phyloP scores from a whole-genome alignment of 2,888 invertebrate species.

The Rosalia funebris region DNA sequence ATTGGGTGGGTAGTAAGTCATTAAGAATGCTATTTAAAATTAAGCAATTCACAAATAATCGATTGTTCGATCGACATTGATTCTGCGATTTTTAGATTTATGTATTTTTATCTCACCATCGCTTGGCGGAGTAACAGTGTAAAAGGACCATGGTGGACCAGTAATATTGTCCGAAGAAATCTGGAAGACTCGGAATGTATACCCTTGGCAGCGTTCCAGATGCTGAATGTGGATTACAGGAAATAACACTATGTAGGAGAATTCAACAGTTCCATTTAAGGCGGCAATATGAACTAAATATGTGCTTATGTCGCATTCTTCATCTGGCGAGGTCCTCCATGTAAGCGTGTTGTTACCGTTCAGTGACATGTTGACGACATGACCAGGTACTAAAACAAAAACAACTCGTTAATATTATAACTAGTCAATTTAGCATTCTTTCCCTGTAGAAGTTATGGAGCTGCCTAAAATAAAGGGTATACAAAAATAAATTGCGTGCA shows the following conservation, averaged over 20 bases:
- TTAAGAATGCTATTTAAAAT: too few relatives aligned
- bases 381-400: background rate
- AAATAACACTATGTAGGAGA: background rate
- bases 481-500: too few relatives aligned
- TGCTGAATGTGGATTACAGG: background rate
- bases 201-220: background rate
- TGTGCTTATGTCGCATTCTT: background rate
- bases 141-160: background rate
- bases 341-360: background rate
- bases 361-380: background rate
- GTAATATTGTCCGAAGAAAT: background rate
- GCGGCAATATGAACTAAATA: background rate
- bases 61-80: too few relatives aligned
- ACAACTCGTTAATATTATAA: too few relatives aligned
- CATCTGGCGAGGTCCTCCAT: background rate
- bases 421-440: too few relatives aligned
- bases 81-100: too few relatives aligned
- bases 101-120: background rate
- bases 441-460: too few relatives aligned
- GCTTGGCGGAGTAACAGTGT: background rate
- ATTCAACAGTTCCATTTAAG: background rate
- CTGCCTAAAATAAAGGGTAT: too few relatives aligned
- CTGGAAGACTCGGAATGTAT: background rate
- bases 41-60: too few relatives aligned
- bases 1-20: too few relatives aligned